Evolutionary conservation across 2,888 invertebrate genomes (phyloP).

Genomic region (Hartigia nigra): DNA sequence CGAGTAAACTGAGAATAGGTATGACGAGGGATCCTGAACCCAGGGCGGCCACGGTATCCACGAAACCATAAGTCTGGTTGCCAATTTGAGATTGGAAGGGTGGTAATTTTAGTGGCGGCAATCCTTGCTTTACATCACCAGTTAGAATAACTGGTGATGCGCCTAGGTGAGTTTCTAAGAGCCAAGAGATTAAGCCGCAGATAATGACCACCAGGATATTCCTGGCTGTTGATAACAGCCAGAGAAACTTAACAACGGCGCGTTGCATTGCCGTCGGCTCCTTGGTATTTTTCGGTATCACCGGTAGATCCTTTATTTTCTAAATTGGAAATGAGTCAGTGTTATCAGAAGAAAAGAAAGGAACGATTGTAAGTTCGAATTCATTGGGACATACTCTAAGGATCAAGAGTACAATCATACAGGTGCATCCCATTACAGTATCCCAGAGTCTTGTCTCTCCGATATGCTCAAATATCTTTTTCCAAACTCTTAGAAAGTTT

Average conservation of each 20-base stretch:
- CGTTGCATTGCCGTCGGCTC: conserved; percentile 66
- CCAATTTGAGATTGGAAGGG: conserved; percentile 75
- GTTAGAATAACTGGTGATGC: conserved; percentile 76
- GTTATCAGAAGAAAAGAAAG: neutral
- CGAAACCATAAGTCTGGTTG: conserved; percentile 69
- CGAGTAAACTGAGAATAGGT: conserved; percentile 75
- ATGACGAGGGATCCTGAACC: conserved; percentile 76
- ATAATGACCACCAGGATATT: conserved; percentile 82
- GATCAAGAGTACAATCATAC: conserved; percentile 76
- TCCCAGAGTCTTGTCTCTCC: conserved; percentile 79
- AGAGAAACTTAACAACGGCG: conserved; percentile 70
- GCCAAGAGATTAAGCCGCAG: conserved; percentile 75
- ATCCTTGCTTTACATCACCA: conserved; percentile 77
- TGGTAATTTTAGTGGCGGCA: conserved; percentile 74
- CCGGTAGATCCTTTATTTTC: conserved; percentile 78
- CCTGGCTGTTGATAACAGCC: conserved; percentile 80
- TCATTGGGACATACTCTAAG: conserved; percentile 71
- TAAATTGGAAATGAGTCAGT: conserved; percentile 58
- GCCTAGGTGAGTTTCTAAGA: conserved; percentile 71
- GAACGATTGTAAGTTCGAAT: neutral
- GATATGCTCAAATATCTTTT: conserved; percentile 77
- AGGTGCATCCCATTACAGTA: conserved; percentile 75
- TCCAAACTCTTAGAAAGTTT: conserved; percentile 79
- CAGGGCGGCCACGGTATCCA: conserved; percentile 71
- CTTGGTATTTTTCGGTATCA: conserved; percentile 65